Evolutionary conservation across 2,888 invertebrate species (phyloP).

Genomic region (Plutella xylostella): DNA sequence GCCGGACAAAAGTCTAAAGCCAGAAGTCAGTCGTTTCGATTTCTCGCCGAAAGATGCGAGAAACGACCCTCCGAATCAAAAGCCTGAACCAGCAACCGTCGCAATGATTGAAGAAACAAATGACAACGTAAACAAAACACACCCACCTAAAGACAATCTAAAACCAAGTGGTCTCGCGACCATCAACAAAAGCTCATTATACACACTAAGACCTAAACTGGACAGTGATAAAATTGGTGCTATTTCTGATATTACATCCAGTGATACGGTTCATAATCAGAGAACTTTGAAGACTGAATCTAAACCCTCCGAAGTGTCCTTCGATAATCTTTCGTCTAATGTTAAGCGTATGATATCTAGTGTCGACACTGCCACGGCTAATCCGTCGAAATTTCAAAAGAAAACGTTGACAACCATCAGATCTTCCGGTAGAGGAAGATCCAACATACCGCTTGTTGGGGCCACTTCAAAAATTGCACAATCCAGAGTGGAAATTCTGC

Average conservation of each 20-base stretch:
- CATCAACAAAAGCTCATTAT: constrained; percentile 54
- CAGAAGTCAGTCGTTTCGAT: constrained; percentile 35
- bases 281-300: constrained; percentile 42
- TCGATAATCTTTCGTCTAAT: constrained; percentile 71
- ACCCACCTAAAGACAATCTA: constrained; percentile 46
- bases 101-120: constrained; percentile 30
- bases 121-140: constrained; percentile 26
- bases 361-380: constrained; percentile 53
- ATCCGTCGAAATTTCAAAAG: constrained; percentile 53
- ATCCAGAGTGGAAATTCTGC: constrained; percentile 55
- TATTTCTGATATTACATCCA: constrained; percentile 36
- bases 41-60: constrained; percentile 59
- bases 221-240: constrained; percentile 47
- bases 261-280: constrained; percentile 41
- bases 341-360: constrained; percentile 73
- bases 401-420: constrained; percentile 39
- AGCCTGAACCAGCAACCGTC: constrained; percentile 12
- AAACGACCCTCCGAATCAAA: constrained; percentile 46
- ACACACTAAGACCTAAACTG: constrained; percentile 44
- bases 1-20: constrained; percentile 48
- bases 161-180: constrained; percentile 48
- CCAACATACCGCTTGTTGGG: constrained; percentile 61
- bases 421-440: constrained; percentile 42
- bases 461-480: constrained; percentile 65
- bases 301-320: constrained; percentile 38